These are phyloP conservation scores for Adelphocoris suturalis DNA, from an alignment of 2,888 invertebrate species.

Conservation along the genomic window DNA sequence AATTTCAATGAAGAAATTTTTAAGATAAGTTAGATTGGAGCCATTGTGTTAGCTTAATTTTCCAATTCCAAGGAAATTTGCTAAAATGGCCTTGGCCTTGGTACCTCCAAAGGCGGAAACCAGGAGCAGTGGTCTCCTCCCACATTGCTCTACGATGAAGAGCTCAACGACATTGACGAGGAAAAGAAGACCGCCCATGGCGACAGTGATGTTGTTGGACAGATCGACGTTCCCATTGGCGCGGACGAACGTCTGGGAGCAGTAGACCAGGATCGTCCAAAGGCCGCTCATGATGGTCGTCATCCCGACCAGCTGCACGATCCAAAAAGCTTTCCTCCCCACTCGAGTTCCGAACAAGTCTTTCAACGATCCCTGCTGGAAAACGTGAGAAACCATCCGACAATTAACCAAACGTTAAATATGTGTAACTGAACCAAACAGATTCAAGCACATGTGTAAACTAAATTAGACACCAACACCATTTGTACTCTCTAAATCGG, in stretches of 20 bases:
- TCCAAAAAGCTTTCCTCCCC: conserved; percentile 71
- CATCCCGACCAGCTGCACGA: conserved; percentile 67
- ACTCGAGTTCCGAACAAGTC: conserved; percentile 69
- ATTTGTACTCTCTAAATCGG: no score
- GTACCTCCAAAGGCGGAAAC: conserved; percentile 72
- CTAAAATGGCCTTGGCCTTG: no score
- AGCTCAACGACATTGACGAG: conserved; percentile 74
- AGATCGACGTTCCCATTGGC: conserved; percentile 69
- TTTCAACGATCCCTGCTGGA: conserved; percentile 71
- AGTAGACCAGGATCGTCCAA: conserved; percentile 74
- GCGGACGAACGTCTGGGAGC: conserved; percentile 73
- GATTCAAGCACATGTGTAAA: no score
- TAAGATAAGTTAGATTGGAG: no score
- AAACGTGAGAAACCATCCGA: background rate
- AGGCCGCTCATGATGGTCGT: conserved; percentile 74
- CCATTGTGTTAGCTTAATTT: no score
- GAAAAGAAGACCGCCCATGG: conserved; percentile 74
- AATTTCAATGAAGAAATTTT: no score
- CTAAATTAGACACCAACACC: no score
- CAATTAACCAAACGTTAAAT: no score
- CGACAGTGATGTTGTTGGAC: conserved; percentile 74
- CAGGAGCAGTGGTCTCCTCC: conserved; percentile 74
- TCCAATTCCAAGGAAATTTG: no score
- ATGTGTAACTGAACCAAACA: no score
- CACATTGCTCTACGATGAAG: conserved; percentile 73